Conservation (phyloP, 2,113 vertebrate genomes). For the Furnarius figulus region DNA sequence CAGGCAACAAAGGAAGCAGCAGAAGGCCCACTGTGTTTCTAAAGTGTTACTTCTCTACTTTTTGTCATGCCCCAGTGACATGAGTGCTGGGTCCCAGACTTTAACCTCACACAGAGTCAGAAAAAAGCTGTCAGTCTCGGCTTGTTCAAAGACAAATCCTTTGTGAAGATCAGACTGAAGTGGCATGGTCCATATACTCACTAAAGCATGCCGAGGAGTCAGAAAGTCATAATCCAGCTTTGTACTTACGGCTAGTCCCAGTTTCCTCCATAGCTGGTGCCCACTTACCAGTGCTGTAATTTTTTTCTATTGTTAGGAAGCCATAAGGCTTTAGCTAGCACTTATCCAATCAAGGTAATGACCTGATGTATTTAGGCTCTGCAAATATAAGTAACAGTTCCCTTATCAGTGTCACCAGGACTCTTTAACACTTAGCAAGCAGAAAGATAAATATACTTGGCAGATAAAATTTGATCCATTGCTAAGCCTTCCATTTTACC, state of each 20-base stretch:
- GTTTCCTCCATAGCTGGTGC: conserved; percentile 49
- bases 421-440: conserved; percentile 80
- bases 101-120: conserved; percentile 67
- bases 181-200: conserved; percentile 78
- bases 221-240: conserved; percentile 72
- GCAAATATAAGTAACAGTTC: conserved; percentile 74
- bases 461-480: conserved; percentile 78
- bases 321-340: conserved; percentile 79
- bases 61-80: conserved; percentile 80
- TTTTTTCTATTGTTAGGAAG: conserved; percentile 70
- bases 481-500: conserved; percentile 74
- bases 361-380: conserved; percentile 78
- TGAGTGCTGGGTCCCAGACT: conserved; percentile 74
- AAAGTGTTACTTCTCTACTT: conserved; percentile 72
- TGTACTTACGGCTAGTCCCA: conserved; percentile 74
- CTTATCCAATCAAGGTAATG: conserved; percentile 79
- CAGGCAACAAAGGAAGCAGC: conserved; percentile 59
- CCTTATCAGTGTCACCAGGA: conserved; percentile 79
- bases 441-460: conserved; percentile 82
- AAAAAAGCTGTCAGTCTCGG: conserved; percentile 82
- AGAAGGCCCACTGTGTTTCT: conserved; percentile 65
- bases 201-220: conserved; percentile 72
- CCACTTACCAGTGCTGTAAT: conserved; percentile 65
- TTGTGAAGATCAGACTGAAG: conserved; percentile 77
- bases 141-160: conserved; percentile 77